phyloP scores from a whole-genome alignment of 2,113 vertebrate species.

The Toxotes jaculatrix region DNA sequence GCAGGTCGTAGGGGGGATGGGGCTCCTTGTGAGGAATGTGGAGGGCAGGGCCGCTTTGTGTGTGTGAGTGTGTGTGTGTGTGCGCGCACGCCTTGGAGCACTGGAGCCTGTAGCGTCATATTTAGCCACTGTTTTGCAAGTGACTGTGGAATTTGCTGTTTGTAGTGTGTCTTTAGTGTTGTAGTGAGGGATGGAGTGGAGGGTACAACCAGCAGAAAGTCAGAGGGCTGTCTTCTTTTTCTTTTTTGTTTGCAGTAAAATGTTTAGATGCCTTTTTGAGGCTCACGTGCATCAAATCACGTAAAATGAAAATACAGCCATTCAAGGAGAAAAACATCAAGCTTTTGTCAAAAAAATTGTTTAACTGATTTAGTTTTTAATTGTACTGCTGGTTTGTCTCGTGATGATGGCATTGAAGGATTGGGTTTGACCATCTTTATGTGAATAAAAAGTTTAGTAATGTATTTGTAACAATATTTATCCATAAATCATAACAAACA shows the following conservation, averaged over 20 bases:
- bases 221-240: not conserved
- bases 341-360: not conserved
- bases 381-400: not conserved
- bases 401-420: not conserved
- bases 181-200: conserved; percentile 3
- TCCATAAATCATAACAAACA: not conserved
- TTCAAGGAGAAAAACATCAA: not conserved
- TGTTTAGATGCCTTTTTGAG: conserved; percentile 2
- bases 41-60: conserved; percentile 83
- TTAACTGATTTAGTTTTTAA: not conserved
- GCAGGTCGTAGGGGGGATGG: conserved; percentile 84
- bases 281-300: not conserved
- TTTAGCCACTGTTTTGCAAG: conserved; percentile 57
- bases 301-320: not conserved
- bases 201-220: not conserved
- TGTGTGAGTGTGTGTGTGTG: conserved; percentile 41
- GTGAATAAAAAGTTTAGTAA: not conserved
- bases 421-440: not conserved
- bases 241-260: not conserved
- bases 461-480: not conserved
- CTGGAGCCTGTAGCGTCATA: conserved; percentile 46
- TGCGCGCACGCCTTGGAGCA: not conserved
- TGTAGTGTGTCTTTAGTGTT: conserved; percentile 42
- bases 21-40: conserved; percentile 88
- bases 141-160: conserved; percentile 56